A percentile compares a stretch with the other conserved stretches of the same genome.
These are phyloP conservation scores for Plagodis dolabraria DNA, from an alignment of 2,888 invertebrate genomes.

Conservation along the genomic window DNA sequence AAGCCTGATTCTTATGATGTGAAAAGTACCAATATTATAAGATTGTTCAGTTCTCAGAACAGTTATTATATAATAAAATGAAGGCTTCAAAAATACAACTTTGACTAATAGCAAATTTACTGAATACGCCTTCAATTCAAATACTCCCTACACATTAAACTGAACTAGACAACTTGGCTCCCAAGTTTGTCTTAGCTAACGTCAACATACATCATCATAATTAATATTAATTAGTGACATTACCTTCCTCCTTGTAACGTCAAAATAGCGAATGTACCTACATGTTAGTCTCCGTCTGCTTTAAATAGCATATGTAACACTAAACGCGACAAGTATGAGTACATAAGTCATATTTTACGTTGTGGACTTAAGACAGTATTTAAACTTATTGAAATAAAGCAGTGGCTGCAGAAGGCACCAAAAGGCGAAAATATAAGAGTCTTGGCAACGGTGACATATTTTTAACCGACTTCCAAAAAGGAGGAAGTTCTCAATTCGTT, in stretches of 20 bases:
- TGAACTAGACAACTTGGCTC: conserved; percentile 14
- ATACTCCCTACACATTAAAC: conserved; percentile 10
- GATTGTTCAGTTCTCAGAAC: too few relatives aligned
- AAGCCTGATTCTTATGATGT: too few relatives aligned
- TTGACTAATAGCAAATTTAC: too few relatives aligned
- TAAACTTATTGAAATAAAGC: conserved; percentile 1
- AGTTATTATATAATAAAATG: too few relatives aligned
- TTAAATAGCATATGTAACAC: conserved; percentile 29
- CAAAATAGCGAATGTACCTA: conserved; percentile 18
- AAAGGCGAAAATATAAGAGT: too few relatives aligned
- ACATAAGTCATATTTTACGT: background rate
- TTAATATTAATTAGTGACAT: conserved; percentile 36
- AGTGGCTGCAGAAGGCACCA: too few relatives aligned
- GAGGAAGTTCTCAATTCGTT: too few relatives aligned
- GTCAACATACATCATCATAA: conserved; percentile 31
- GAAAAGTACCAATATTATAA: too few relatives aligned
- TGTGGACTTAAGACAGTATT: conserved; percentile 6
- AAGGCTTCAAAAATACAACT: too few relatives aligned
- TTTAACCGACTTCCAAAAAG: too few relatives aligned
- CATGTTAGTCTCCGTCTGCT: conserved; percentile 14
- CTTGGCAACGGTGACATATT: too few relatives aligned
- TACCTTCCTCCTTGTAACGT: conserved; percentile 22
- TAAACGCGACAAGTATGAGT: conserved; percentile 21
- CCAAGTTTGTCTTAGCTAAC: conserved; percentile 22
- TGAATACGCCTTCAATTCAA: background rate